Evolutionary conservation across 2,888 invertebrate species (phyloP).

Genomic region (Acronicta aceris): DNA sequence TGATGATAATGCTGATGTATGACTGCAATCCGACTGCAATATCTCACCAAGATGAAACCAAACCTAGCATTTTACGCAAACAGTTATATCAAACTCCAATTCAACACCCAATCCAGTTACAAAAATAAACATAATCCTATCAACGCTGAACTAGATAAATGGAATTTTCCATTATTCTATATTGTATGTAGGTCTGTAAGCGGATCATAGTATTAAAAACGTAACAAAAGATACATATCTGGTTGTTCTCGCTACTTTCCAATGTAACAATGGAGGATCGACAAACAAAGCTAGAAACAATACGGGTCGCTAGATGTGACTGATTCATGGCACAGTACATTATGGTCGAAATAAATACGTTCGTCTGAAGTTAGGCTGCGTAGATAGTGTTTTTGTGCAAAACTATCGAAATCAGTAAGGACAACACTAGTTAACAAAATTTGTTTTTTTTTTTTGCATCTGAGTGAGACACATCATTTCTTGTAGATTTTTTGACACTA

Average conservation of each 20-base stretch:
- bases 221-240: slow-evolving; percentile 60
- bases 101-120: slow-evolving; percentile 6
- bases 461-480: no score
- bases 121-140: slow-evolving; percentile 26
- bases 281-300: slow-evolving; percentile 49
- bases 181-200: slow-evolving; percentile 43
- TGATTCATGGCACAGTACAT: slow-evolving; percentile 36
- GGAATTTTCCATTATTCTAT: slow-evolving; percentile 30
- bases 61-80: no score
- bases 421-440: no score
- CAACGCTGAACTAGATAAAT: slow-evolving; percentile 27
- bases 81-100: slow-evolving; percentile 11
- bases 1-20: no score
- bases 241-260: slow-evolving; percentile 50
- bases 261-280: slow-evolving; percentile 58
- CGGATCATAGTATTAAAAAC: slow-evolving; percentile 66
- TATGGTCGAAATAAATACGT: background rate
- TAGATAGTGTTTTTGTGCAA: no score
- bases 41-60: no score
- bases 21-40: no score
- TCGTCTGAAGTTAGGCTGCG: no score
- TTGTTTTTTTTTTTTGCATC: no score
- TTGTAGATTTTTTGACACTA: no score
- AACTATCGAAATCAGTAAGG: no score
- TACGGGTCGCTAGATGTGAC: slow-evolving; percentile 18